Base-by-base conservation (phyloP, 2,113 vertebrate genomes). In the Manacus vitellinus region DNA sequence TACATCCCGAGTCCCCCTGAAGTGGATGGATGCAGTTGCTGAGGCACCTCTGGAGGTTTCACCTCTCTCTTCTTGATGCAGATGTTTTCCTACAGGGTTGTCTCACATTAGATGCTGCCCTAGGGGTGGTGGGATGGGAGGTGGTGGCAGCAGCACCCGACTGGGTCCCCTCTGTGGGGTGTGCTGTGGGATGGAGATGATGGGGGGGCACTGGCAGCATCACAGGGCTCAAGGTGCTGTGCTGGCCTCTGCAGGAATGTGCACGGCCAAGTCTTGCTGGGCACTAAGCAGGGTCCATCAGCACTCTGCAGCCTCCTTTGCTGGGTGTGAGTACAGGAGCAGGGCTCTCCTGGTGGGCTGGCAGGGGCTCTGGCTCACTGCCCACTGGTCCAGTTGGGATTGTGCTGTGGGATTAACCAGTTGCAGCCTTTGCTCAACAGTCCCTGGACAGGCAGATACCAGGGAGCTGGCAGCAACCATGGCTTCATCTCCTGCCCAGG, bases 191-290 rank as follows among this genome's bases (percentile, higher is more conserved):
- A n/a, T 19, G 35, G 39, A 17, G 17, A 21, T 33, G 31, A 4
- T 28, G 28, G 1, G 0, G 2, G 21, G 9, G 13, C 5, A 39
- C 56, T 67, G 47, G 56, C 62, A 67, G 66, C 56, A 37, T 23
- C 35, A 6, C 18, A 7, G 31, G 52, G 9, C 20, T 1, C 1
- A 18, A 15, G 35, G 71, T n/a, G 71, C 44, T 37, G 18, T 52
- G 52, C 67, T 47, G 58, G 8, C 8, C 14, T 72, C 89, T 1
- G 4, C 21, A 8, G 39, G 18, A 3, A 8, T 0, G 0, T 21
- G 33, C 4, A 0, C 3, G 5, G 5, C 24, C 4, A 1, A 44
- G 22, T 49, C 14, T 27, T 8, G 3, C 17, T 1, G 2, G 39
- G 14, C 23, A 2, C n/a, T 33, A 44, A 8, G 1, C 15, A 24